Percentiles rank a stretch among this genome's conserved stretches.
Conservation (phyloP, 2,797 vertebrate genomes). For the Sitta carolinensis region DNA sequence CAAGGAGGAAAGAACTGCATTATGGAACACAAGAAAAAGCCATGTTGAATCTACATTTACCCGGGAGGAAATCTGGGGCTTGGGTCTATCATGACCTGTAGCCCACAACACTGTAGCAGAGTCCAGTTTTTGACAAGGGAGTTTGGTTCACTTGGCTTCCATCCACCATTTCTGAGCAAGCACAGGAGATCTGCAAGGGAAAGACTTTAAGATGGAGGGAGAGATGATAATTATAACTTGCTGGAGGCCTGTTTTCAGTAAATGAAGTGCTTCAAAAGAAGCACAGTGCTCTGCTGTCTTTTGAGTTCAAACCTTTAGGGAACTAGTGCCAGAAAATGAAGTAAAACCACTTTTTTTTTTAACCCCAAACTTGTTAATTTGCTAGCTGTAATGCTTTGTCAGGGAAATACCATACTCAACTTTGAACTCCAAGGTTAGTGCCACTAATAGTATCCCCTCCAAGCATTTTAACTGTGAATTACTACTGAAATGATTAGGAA, state of each 20-base stretch:
- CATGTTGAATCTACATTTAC: background rate
- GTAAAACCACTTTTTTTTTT: background rate
- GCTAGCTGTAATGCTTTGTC: background rate
- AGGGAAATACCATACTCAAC: background rate
- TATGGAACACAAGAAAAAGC: background rate
- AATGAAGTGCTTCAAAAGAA: constrained; percentile 26
- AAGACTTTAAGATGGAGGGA: background rate
- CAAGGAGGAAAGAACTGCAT: background rate
- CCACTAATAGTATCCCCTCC: background rate
- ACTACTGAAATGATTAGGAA: background rate
- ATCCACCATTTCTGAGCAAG: constrained; percentile 8
- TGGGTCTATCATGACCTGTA: background rate
- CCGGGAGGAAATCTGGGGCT: background rate
- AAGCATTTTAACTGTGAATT: background rate
- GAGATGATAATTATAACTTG: constrained; percentile 21
- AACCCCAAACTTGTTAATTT: background rate
- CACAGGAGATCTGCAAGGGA: background rate
- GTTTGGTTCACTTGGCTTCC: background rate
- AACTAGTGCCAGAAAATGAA: background rate
- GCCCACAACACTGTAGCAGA: background rate
- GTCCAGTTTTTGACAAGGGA: background rate
- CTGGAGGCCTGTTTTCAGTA: constrained; percentile 24
- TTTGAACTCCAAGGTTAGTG: constrained; percentile 21
- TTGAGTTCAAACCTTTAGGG: constrained; percentile 8
- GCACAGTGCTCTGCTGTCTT: background rate